Conservation (phyloP, 23 tunicate genomes). For the Halocynthia aurantium region DNA sequence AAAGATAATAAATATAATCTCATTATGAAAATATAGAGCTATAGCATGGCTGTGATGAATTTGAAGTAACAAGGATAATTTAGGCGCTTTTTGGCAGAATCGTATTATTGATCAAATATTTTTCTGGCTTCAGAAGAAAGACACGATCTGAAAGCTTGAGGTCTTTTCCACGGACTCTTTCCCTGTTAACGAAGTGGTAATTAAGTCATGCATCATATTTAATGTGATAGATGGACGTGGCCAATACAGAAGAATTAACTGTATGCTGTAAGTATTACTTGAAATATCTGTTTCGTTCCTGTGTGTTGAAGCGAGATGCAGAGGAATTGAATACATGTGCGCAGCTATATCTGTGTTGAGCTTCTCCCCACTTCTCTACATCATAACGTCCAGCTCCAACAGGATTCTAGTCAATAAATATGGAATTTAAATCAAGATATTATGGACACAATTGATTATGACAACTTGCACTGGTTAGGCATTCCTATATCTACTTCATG, state of each 20-base stretch:
- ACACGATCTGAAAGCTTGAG: conserved; percentile 33
- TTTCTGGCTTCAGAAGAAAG: conserved; percentile 32
- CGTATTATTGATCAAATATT: too few species aligned
- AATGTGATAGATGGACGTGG: neutral
- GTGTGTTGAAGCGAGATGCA: conserved; percentile 38
- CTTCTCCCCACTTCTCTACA: conserved; percentile 42
- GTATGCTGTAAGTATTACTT: conserved; percentile 11
- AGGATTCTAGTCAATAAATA: conserved; percentile 26
- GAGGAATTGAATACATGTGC: conserved; percentile 51
- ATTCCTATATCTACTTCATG: too few species aligned
- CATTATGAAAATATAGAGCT: too few species aligned
- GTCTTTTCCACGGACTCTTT: conserved; percentile 45
- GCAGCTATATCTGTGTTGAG: conserved; percentile 69
- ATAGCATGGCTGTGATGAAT: too few species aligned
- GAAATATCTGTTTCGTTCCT: conserved; percentile 33
- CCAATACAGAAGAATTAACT: neutral
- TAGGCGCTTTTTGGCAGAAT: too few species aligned
- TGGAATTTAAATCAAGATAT: too few species aligned
- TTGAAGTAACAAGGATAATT: too few species aligned
- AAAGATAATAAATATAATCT: too few species aligned
- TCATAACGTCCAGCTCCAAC: conserved; percentile 86
- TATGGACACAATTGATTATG: neutral
- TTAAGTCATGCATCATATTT: neutral
- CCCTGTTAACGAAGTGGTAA: conserved; percentile 7
- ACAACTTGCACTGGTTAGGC: too few species aligned